Evolutionary conservation across 2,797 vertebrate species (phyloP).

Genomic region (Cyprinella venusta): DNA sequence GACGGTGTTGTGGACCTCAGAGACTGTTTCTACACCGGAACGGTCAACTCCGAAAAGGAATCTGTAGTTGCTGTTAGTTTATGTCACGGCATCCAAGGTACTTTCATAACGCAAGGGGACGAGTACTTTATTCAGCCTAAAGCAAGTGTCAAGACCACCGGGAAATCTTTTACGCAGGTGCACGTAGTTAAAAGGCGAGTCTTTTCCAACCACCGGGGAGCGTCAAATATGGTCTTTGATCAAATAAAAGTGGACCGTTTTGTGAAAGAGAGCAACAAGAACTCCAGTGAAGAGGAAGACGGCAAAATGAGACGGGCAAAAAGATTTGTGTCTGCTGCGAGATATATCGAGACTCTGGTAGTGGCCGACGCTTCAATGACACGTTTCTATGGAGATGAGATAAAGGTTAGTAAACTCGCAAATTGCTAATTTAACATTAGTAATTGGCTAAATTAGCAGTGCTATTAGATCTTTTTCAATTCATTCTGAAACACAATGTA

Average conservation of each 20-base stretch:
- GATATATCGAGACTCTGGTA: constrained; percentile 92
- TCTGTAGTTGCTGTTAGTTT: constrained; percentile 87
- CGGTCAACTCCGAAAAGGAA: constrained; percentile 77
- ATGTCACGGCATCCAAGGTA: constrained; percentile 86
- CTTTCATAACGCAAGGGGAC: constrained; percentile 83
- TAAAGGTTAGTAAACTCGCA: constrained; percentile 79
- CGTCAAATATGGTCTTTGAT: constrained; percentile 60
- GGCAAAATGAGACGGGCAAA: constrained; percentile 69
- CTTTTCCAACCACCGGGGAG: constrained; percentile 8
- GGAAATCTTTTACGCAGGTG: constrained; percentile 68
- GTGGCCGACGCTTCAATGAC: constrained; percentile 91
- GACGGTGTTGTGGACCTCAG: constrained; percentile 67
- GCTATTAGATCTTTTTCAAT: not conserved
- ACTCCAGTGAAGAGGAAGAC: constrained; percentile 60
- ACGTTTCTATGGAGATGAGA: constrained; percentile 88
- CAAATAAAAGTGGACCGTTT: constrained; percentile 49
- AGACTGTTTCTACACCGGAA: constrained; percentile 87
- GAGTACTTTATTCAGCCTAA: constrained; percentile 87
- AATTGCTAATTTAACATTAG: not conserved
- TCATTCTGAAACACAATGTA: not conserved
- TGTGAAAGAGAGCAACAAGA: constrained; percentile 50
- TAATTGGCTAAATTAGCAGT: too few relatives aligned
- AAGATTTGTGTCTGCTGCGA: constrained; percentile 89
- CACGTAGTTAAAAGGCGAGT: constrained; percentile 82
- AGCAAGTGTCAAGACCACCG: constrained; percentile 34